Conservation (phyloP, 2,113 vertebrate species). For the Myocastor coypus region DNA sequence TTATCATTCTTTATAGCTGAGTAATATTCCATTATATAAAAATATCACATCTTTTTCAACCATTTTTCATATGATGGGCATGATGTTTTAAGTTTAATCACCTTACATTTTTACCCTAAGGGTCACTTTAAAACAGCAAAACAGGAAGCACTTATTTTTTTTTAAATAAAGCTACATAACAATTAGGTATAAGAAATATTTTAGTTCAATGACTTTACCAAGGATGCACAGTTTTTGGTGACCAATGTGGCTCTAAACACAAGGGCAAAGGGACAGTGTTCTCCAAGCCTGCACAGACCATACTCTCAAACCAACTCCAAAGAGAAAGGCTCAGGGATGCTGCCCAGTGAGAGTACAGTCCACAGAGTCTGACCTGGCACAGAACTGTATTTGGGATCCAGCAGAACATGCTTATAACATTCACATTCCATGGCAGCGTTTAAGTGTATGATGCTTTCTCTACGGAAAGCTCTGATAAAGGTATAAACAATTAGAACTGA, state of each 20-base stretch:
- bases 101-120: background rate
- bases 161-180: constrained; percentile 30
- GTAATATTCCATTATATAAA: too few relatives aligned
- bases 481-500: background rate
- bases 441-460: background rate
- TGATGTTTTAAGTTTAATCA: background rate
- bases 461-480: constrained; percentile 8
- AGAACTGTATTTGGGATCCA: background rate
- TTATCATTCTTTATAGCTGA: too few relatives aligned
- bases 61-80: too few relatives aligned
- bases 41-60: too few relatives aligned
- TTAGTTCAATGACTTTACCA: background rate
- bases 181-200: background rate
- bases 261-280: background rate
- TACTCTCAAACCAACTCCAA: background rate
- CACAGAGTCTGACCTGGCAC: background rate
- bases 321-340: background rate
- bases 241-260: background rate
- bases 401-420: background rate
- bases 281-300: background rate
- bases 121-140: constrained; percentile 15
- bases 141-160: background rate
- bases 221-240: background rate
- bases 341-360: too few relatives aligned
- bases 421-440: background rate